Percentiles rank a stretch among this genome's conserved stretches.
These are phyloP conservation scores for Papilio polyxenes DNA, from an alignment of 1,140 invertebrate species.

Conservation along the genomic window DNA sequence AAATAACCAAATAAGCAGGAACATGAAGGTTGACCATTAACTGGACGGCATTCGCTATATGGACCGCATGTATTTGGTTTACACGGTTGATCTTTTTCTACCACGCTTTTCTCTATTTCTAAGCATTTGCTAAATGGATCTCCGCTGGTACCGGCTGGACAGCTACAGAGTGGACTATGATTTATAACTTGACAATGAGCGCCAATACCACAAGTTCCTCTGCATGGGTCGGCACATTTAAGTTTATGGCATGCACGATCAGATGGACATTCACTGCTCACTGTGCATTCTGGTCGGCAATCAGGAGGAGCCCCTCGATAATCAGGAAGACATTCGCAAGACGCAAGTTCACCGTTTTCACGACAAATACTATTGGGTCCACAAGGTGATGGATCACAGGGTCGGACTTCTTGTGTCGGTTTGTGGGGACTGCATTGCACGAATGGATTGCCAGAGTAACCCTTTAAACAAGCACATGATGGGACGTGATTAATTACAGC, in stretches of 20 bases:
- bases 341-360: conserved; percentile 82
- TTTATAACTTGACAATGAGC: conserved; percentile 87
- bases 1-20: conserved; percentile 87
- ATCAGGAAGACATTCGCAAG: conserved; percentile 84
- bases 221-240: conserved; percentile 87
- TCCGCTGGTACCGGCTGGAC: conserved; percentile 84
- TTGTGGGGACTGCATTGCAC: conserved; percentile 63
- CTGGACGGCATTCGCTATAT: conserved; percentile 84
- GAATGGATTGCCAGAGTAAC: conserved; percentile 89
- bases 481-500: conserved; percentile 88
- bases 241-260: conserved; percentile 86
- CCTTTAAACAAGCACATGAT: conserved; percentile 86
- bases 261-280: conserved; percentile 86
- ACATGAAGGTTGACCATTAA: conserved; percentile 84
- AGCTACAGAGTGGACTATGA: conserved; percentile 89
- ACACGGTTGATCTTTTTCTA: conserved; percentile 80
- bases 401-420: conserved; percentile 76
- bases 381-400: conserved; percentile 86
- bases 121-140: conserved; percentile 84
- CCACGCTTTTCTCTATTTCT: conserved; percentile 76
- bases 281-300: conserved; percentile 87
- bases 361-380: conserved; percentile 86
- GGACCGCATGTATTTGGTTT: conserved; percentile 89
- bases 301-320: conserved; percentile 85
- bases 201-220: conserved; percentile 85